Base-by-base conservation (phyloP, 2,797 vertebrate species). In the Euphonia xanthogaster region DNA sequence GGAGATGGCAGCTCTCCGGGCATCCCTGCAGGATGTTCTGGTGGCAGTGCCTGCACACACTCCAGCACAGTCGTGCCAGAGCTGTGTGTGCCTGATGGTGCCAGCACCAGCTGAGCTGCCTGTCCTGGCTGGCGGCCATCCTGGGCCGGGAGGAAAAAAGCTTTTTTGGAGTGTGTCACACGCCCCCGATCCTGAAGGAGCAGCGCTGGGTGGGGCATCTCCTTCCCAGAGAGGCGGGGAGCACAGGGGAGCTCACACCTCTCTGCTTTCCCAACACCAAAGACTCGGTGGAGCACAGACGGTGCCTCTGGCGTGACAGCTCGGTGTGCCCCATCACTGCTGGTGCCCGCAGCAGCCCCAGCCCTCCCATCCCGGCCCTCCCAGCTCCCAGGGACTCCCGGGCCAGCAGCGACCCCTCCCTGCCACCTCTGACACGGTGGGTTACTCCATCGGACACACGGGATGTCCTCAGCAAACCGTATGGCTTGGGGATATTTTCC, bases 161-260 rank as follows among this genome's bases (percentile, higher is more conserved):
- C 12, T 47, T 27, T 68, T 79, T 35, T 81, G 40, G 71, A 57
- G 22, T 0, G 19, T 5, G 8, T 70, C n/a, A 76, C 45, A 62
- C 0, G 0, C 0, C 18, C 25, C 44, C 0, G 0, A 15, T 92
- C 66, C 68, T 63, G 14, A 51, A 0, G 2, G 47, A 78, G 45
- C 63, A 16, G 25, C 0, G 0, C 45, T 37, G 51, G 31, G 62
- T 3, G 7, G 31, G 30, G 25, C 35, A 57, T 31, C 35, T 40
- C n/a, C 48, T 39, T 94, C 57, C 45, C 0, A 0, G 23, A n/a
- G 28, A 75, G 27, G 25, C 77, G 22, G 8, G 11, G 40, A 73
- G 55, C 54, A 54, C 37, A 39, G 47, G 17, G 35, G 23, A 74
- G 57, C 72, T 76, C 81, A 51, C 39, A 19, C n/a, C 24, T 31